phyloP scores from a whole-genome alignment of 2,797 vertebrate species.

The Spondyliosoma cantharus region DNA sequence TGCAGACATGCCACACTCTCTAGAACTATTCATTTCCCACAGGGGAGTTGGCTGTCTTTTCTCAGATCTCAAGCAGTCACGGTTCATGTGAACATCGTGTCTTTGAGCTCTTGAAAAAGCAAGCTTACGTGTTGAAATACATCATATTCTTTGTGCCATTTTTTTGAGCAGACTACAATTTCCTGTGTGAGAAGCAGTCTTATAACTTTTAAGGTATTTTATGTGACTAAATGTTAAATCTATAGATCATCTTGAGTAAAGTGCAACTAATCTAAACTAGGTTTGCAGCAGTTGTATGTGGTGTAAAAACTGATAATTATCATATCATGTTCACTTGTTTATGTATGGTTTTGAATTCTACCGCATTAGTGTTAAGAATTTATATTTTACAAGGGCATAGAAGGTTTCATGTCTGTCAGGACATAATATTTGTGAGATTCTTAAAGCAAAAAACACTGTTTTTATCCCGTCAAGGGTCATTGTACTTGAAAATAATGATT shows the following conservation, averaged over 20 bases:
- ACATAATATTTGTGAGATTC: no score
- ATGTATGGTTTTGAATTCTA: no score
- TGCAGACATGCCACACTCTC: slow-evolving; percentile 60
- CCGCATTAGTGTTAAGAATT: no score
- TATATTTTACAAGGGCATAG: no score
- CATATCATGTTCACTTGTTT: no score
- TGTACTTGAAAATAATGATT: no score
- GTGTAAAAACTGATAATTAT: no score
- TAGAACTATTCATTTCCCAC: slow-evolving; percentile 57
- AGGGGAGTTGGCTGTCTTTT: slow-evolving; percentile 56
- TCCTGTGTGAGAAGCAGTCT: not conserved
- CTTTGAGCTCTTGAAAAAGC: not conserved
- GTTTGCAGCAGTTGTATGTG: no score
- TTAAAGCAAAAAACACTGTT: no score
- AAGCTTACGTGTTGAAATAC: not conserved
- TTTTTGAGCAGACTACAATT: not conserved
- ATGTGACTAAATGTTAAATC: not conserved
- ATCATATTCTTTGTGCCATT: not conserved
- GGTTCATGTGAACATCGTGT: slow-evolving; percentile 12
- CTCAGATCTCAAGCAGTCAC: slow-evolving; percentile 34
- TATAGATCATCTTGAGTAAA: not conserved
- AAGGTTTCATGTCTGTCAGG: no score
- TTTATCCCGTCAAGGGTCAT: no score
- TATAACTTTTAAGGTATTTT: not conserved
- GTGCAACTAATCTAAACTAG: not conserved